Conservation (phyloP, 2,113 vertebrate species). For the Phalacrocorax brasilianus region DNA sequence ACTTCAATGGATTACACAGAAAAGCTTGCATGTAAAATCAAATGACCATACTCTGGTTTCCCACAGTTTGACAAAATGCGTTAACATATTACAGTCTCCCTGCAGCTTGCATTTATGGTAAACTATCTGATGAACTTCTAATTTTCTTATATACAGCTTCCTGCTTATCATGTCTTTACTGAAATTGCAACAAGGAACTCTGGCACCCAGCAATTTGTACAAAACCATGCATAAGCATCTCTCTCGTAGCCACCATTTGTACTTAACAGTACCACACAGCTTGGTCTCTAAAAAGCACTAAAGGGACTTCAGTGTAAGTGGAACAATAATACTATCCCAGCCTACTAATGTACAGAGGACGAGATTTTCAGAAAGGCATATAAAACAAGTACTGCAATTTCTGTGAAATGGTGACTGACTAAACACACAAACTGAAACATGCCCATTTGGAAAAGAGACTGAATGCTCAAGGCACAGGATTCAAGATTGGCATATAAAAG, state of each 20-base stretch:
- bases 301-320: not conserved
- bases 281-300: not conserved
- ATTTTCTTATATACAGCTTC: not conserved
- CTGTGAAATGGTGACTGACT: not conserved
- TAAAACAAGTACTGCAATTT: not conserved
- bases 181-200: not conserved
- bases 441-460: not conserved
- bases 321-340: not conserved
- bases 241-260: not conserved
- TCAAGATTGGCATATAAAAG: not conserved
- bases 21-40: not conserved
- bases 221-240: not conserved
- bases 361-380: not conserved
- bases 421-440: not conserved
- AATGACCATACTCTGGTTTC: not conserved
- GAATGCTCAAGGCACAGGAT: not conserved
- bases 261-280: not conserved
- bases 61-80: not conserved
- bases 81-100: not conserved
- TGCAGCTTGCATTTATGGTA: not conserved
- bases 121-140: not conserved
- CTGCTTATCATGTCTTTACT: not conserved
- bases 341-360: fast-evolving
- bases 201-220: not conserved
- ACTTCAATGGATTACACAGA: not conserved